Evolutionary conservation across 1,140 invertebrate genomes (phyloP), one percentile per base, ranked within the genome.

Genomic region (Drosophila pseudoananassae): DNA sequence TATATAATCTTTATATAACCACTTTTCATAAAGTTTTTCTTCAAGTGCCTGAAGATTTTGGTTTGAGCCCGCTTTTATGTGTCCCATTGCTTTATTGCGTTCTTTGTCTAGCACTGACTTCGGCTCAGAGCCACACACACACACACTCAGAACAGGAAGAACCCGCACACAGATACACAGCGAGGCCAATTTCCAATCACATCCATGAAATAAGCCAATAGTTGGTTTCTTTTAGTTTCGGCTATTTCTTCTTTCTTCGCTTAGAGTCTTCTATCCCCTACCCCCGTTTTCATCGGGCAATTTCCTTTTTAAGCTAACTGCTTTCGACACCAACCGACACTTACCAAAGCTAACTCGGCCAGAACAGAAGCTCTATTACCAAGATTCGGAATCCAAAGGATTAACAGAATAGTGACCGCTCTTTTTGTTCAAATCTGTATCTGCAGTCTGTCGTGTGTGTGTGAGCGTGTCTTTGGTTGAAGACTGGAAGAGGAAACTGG

Each of bases 231-330:
- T 29, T 57, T 50, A 17, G 50, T 49, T 75, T 75, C 71, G 53
- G 53, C 17, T 55, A 53, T 27, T 78, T 65, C 60, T 51, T 53
- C 74, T 82, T 60, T 81, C 60, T 68, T 38, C 60, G 36, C 46
- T 52, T 55, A 54, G 43, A 46, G 46, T 27, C 25, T 46, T 60
- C 50, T 29, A 23, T 52, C 54, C 78, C 60, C 65, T 76, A 38
- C 51, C 40, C 40, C 40, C 40, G 49, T 33, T 40, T 47, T 27
- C 56, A 50, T 51, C 20, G 55, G 68, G 33, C 72, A 72, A 80
- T 84, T 90, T 74, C 89, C 88, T 78, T 90, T 87, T 85, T 81
- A 89, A 90, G 80, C 74, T 84, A 88, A 89, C 70, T 81, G 80
- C 71, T 57, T 63, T 71, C 66, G 61, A 68, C 70, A 75, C 74